A percentile compares a stretch with the other conserved stretches of the same genome.
Evolutionary conservation across 2,888 invertebrate genomes (phyloP).

Genomic region (Ischnus inquisitorius): DNA sequence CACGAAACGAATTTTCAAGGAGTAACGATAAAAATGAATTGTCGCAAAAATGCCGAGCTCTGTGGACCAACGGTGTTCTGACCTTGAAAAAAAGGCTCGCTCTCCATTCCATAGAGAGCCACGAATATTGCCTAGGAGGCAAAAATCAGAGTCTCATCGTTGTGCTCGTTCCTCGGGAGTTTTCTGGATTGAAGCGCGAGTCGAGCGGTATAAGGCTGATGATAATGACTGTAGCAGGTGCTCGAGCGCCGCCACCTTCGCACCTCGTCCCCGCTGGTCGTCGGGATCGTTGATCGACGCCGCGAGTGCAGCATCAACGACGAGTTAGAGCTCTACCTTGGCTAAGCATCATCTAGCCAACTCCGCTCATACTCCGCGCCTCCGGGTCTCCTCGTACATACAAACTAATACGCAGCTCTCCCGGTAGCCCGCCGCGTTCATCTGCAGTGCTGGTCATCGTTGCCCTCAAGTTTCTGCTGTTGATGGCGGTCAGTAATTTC

Average conservation of each 20-base stretch:
- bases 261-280: constrained; percentile 72
- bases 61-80: background rate
- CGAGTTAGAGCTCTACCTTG: constrained; percentile 49
- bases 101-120: background rate
- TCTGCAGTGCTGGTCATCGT: constrained; percentile 43
- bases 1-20: too few species aligned
- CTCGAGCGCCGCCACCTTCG: constrained; percentile 81
- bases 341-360: constrained; percentile 58
- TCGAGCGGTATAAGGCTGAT: constrained; percentile 74
- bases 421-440: constrained; percentile 65
- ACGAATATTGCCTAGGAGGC: constrained; percentile 67
- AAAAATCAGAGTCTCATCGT: constrained; percentile 80
- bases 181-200: constrained; percentile 76
- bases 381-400: constrained; percentile 70
- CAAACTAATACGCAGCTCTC: constrained; percentile 64
- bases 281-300: constrained; percentile 67
- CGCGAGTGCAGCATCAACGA: constrained; percentile 17
- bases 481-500: constrained; percentile 27
- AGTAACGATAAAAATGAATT: background rate
- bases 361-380: constrained; percentile 74
- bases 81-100: background rate
- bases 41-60: background rate
- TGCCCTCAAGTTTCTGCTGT: constrained; percentile 15
- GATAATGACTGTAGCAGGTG: constrained; percentile 84
- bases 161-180: constrained; percentile 75